Evolutionary conservation across 1,140 invertebrate species (phyloP).

Genomic region (Drosophila takahashii): DNA sequence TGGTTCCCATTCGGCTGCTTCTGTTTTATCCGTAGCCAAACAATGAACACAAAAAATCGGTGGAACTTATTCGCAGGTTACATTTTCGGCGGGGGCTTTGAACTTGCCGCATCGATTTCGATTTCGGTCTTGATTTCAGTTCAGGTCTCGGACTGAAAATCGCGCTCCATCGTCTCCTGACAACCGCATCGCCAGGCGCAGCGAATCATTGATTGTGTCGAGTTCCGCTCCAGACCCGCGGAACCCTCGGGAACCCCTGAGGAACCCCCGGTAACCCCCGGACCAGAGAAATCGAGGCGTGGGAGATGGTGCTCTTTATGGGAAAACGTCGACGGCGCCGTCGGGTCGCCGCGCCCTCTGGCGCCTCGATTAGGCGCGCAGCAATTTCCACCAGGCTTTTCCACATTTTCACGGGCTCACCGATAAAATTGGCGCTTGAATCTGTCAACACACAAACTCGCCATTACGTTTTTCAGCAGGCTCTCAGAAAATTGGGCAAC

Average conservation of each 20-base stretch:
- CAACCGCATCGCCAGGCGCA: constrained; percentile 67
- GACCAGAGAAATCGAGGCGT: constrained; percentile 41
- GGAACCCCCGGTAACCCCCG: neutral
- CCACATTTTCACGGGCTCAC: constrained; percentile 17
- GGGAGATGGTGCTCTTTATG: constrained; percentile 28
- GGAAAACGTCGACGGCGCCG: constrained; percentile 77
- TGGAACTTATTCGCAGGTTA: constrained; percentile 37
- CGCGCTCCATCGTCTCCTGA: constrained; percentile 67
- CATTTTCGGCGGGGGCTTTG: constrained; percentile 29
- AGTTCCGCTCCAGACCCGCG: constrained; percentile 11
- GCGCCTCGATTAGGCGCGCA: constrained; percentile 79
- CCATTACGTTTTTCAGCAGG: constrained; percentile 77
- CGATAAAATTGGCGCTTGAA: constrained; percentile 68
- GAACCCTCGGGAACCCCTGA: constrained; percentile 4
- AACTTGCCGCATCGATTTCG: constrained; percentile 33
- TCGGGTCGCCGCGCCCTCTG: constrained; percentile 75
- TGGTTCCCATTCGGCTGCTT: constrained; percentile 26
- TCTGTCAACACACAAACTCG: constrained; percentile 81
- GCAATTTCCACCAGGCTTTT: constrained; percentile 24
- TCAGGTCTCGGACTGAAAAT: constrained; percentile 26
- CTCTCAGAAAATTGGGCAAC: constrained; percentile 36
- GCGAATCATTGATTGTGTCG: constrained; percentile 76
- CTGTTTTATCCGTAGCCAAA: constrained; percentile 17
- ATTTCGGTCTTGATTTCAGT: constrained; percentile 25
- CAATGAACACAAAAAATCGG: neutral